Conservation (phyloP, 2,797 vertebrate genomes). For the Aeoliscus strigatus region DNA sequence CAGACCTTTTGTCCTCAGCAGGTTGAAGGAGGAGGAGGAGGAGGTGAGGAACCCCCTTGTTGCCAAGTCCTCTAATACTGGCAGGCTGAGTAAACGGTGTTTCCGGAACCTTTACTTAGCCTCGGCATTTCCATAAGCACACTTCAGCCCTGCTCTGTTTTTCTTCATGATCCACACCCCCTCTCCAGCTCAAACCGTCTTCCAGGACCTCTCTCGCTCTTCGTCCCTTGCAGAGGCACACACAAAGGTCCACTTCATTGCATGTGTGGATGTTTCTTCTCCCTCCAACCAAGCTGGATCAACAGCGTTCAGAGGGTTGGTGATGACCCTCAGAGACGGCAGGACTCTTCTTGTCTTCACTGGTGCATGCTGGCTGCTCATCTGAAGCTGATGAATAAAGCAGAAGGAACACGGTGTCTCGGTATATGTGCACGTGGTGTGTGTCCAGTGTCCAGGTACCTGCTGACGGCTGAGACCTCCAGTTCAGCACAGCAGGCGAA, state of each 20-base stretch:
- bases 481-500: too few species aligned
- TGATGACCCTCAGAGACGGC: too few species aligned
- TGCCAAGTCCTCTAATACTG: slow-evolving; percentile 54
- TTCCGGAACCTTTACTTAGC: slow-evolving; percentile 62
- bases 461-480: too few species aligned
- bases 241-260: neutral
- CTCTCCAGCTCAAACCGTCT: slow-evolving; percentile 53
- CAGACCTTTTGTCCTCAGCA: slow-evolving; percentile 23
- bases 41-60: slow-evolving; percentile 18
- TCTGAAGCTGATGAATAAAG: too few species aligned
- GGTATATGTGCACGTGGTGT: too few species aligned
- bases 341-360: too few species aligned
- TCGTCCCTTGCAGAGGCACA: slow-evolving; percentile 16
- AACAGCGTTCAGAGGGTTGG: too few species aligned
- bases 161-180: slow-evolving; percentile 65
- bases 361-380: too few species aligned
- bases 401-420: too few species aligned
- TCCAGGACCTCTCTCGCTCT: slow-evolving; percentile 39
- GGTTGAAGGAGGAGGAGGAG: slow-evolving; percentile 12
- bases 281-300: too few species aligned
- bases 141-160: slow-evolving; percentile 63
- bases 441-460: too few species aligned
- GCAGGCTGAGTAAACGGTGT: slow-evolving; percentile 65
- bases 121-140: slow-evolving; percentile 57
- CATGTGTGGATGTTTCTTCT: too few species aligned